These are phyloP conservation scores for Orius laevigatus DNA, from an alignment of 1,140 invertebrate species.

Conservation along the genomic window DNA sequence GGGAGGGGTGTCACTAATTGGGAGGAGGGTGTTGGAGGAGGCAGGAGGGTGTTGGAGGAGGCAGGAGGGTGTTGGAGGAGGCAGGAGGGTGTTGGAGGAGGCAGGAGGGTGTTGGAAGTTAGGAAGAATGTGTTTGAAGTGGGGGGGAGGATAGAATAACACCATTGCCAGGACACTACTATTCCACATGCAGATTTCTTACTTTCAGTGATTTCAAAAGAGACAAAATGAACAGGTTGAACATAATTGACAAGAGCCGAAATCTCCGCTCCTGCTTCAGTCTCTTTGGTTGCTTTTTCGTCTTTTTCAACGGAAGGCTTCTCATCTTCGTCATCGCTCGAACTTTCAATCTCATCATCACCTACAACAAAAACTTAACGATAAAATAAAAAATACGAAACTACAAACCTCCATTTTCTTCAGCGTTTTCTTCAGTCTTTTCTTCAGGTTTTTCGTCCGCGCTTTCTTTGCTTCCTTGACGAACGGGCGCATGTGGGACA, in stretches of 20 bases:
- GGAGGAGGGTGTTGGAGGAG: too few relatives aligned
- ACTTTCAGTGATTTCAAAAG: constrained; percentile 91
- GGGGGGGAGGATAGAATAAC: too few relatives aligned
- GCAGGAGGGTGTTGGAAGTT: too few relatives aligned
- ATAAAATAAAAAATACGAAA: too few relatives aligned
- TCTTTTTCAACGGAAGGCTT: constrained; percentile 41
- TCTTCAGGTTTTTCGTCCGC: constrained; percentile 32
- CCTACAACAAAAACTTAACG: too few relatives aligned
- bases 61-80: too few relatives aligned
- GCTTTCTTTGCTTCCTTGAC: constrained; percentile 45
- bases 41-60: too few relatives aligned
- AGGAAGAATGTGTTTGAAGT: too few relatives aligned
- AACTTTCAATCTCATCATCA: constrained; percentile 25
- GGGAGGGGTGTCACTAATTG: too few relatives aligned
- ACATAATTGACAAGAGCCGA: constrained; percentile 95
- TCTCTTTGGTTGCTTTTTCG: constrained; percentile 52
- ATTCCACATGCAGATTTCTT: too few relatives aligned
- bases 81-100: too few relatives aligned
- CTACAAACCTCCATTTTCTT: constrained; percentile 33
- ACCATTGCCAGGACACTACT: too few relatives aligned
- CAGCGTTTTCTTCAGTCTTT: neutral
- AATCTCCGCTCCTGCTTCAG: constrained; percentile 89
- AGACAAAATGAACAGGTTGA: constrained; percentile 89
- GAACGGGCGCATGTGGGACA: constrained; percentile 35
- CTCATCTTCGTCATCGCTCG: constrained; percentile 39